These are phyloP conservation scores for Semaprochilodus insignis DNA, from an alignment of 2,797 vertebrate genomes.

Conservation along the genomic window DNA sequence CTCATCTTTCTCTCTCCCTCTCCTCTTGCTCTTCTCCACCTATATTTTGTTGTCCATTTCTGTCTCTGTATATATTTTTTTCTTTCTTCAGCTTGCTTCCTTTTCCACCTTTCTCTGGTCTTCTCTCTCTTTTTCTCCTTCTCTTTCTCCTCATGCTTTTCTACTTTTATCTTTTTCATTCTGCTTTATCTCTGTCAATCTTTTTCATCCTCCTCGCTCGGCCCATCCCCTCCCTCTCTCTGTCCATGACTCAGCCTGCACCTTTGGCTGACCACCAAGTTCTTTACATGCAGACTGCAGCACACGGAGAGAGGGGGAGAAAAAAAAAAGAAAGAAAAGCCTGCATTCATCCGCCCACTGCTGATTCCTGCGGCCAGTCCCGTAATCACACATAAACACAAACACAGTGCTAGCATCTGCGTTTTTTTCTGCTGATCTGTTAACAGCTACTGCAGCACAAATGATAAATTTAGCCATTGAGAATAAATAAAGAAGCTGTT, in stretches of 20 bases:
- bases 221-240: constrained; percentile 5
- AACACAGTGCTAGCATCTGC: constrained; percentile 23
- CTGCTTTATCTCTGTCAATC: constrained; percentile 7
- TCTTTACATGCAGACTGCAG: constrained; percentile 61
- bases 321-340: neutral
- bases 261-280: constrained; percentile 58
- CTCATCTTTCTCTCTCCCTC: constrained; percentile 7
- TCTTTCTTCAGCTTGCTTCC: neutral
- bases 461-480: neutral
- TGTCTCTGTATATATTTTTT: neutral
- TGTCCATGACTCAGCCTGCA: constrained; percentile 51
- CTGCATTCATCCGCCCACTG: constrained; percentile 40
- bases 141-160: neutral
- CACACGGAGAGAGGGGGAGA: constrained; percentile 1
- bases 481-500: constrained; percentile 10
- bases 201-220: constrained; percentile 23
- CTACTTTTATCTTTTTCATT: neutral
- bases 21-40: neutral
- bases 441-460: neutral
- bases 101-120: constrained; percentile 16
- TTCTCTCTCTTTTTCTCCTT: neutral
- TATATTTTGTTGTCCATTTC: neutral
- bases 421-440: constrained; percentile 36
- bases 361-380: constrained; percentile 7
- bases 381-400: constrained; percentile 32